Evolutionary conservation across 2,797 vertebrate species (phyloP).

Genomic region (Peromyscus melanophrys): DNA sequence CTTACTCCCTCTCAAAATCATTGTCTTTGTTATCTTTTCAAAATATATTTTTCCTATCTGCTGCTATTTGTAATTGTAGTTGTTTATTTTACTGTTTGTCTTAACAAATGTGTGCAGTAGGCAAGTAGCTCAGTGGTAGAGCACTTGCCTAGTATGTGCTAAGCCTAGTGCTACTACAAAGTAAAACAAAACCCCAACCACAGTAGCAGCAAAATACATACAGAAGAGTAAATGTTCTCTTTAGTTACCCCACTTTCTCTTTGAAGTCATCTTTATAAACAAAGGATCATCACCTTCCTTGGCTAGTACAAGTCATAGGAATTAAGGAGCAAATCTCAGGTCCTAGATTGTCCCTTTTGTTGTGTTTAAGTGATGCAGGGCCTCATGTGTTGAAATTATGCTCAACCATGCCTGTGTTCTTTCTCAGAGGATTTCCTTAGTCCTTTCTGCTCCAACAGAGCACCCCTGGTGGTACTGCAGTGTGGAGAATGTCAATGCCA

Average conservation of each 20-base stretch:
- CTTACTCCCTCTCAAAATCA: not conserved
- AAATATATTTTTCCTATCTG: not conserved
- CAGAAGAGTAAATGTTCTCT: not conserved
- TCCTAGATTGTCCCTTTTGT: not conserved
- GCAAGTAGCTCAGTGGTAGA: not conserved
- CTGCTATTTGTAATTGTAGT: not conserved
- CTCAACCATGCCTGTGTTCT: not conserved
- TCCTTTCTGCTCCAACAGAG: not conserved
- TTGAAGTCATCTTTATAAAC: not conserved
- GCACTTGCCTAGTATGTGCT: not conserved
- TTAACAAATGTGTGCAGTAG: not conserved
- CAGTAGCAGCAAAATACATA: not conserved
- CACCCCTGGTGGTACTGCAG: not conserved
- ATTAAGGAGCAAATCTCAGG: not conserved
- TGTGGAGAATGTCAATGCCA: not conserved
- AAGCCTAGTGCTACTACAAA: not conserved
- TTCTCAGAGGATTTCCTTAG: not conserved
- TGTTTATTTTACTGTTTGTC: not conserved
- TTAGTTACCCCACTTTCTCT: not conserved
- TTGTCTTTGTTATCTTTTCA: not conserved
- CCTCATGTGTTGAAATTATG: not conserved
- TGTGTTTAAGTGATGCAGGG: not conserved
- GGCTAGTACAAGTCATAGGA: not conserved
- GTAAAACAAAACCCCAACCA: not conserved
- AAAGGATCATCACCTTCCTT: not conserved